phyloP scores from a whole-genome alignment of 2,888 invertebrate species.

The Synanthedon andrenaeformis region DNA sequence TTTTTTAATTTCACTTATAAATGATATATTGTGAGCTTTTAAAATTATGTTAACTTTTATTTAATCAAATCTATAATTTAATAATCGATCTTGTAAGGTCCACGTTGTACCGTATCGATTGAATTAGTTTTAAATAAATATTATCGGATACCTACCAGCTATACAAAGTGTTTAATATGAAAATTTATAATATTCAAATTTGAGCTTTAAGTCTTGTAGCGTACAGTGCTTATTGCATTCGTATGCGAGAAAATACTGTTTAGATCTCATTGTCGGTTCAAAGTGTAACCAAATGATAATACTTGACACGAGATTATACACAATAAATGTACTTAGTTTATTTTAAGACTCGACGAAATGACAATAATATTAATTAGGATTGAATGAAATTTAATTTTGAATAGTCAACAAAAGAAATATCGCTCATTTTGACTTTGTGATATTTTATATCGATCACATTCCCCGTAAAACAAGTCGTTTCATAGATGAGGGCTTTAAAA shows the following conservation, averaged over 20 bases:
- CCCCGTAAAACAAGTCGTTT: slow-evolving; percentile 5
- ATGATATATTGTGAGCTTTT: no score
- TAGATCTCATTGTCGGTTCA: background rate
- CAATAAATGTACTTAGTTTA: background rate
- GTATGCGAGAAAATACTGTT: background rate
- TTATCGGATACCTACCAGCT: no score
- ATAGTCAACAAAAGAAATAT: background rate
- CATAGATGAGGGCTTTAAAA: background rate
- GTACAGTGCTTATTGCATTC: no score
- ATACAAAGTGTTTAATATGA: background rate
- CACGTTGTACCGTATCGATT: no score
- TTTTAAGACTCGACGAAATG: background rate
- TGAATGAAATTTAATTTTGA: background rate
- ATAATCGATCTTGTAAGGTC: no score
- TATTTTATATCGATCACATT: slow-evolving; percentile 18
- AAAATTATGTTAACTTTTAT: no score
- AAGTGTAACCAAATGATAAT: background rate
- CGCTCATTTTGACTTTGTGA: slow-evolving; percentile 18
- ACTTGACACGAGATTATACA: background rate
- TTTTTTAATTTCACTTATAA: no score
- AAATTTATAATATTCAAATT: background rate
- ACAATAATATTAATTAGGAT: background rate
- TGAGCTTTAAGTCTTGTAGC: no score
- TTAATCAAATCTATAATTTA: no score
- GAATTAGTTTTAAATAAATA: no score